A percentile compares a stretch with the other conserved stretches of the same genome.
Evolutionary conservation across 2,113 vertebrate species (phyloP).

Genomic region (Acanthisitta chloris): DNA sequence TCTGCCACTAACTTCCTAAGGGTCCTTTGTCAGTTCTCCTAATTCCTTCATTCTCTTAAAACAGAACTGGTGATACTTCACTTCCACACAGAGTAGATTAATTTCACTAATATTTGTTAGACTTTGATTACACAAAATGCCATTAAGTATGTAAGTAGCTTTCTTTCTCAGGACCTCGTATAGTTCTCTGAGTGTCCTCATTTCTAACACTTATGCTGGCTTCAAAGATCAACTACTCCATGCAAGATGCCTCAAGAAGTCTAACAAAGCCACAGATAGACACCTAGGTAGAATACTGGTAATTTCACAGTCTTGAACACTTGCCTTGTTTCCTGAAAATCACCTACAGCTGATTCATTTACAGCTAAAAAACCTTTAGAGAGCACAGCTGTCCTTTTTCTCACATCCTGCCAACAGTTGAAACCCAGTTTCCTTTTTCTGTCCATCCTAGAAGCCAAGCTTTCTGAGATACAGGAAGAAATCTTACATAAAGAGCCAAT

Average conservation of each 20-base stretch:
- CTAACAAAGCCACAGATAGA: neutral
- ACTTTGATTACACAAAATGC: neutral
- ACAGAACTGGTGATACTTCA: neutral
- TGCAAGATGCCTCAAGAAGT: neutral
- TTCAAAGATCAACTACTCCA: neutral
- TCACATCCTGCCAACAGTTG: neutral
- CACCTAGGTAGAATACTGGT: neutral
- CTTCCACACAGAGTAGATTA: neutral
- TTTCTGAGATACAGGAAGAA: neutral
- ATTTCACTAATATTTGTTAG: neutral
- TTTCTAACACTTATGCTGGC: neutral
- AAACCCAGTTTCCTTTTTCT: neutral
- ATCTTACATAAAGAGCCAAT: neutral
- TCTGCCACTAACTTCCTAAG: neutral
- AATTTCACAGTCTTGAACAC: neutral
- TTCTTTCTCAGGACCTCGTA: rapidly evolving
- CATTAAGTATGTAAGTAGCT: neutral
- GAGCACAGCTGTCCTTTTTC: neutral
- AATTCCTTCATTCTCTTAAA: neutral
- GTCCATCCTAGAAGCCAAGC: neutral
- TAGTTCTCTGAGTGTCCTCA: neutral
- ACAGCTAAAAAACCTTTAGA: neutral
- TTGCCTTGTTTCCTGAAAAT: neutral
- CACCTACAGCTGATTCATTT: neutral
- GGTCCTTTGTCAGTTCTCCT: neutral